These are phyloP conservation scores for Acrocyrtus sp. DNA, from an alignment of 2,888 invertebrate species.

Conservation along the genomic window DNA sequence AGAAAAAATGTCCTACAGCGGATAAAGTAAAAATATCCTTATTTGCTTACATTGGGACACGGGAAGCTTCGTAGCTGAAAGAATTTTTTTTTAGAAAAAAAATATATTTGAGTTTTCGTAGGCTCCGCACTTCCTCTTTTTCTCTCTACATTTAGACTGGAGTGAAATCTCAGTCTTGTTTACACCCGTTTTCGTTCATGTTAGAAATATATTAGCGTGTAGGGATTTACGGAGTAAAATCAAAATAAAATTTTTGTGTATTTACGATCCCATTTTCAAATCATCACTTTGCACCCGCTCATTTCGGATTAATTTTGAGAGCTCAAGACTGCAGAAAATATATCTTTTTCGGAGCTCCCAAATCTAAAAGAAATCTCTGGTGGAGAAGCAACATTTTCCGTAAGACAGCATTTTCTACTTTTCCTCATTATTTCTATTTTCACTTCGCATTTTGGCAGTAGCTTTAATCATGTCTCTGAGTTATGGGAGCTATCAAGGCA, in stretches of 20 bases:
- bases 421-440: constrained; percentile 11
- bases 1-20: too few species aligned
- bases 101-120: too few species aligned
- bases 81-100: too few species aligned
- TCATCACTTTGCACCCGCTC: constrained; percentile 40
- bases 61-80: too few species aligned
- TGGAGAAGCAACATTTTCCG: not conserved
- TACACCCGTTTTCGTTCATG: too few species aligned
- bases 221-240: constrained; percentile 45
- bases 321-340: not conserved
- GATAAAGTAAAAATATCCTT: too few species aligned
- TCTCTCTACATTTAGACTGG: too few species aligned
- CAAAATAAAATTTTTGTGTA: constrained; percentile 47
- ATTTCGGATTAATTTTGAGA: constrained; percentile 39
- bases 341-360: not conserved
- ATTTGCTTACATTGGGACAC: too few species aligned
- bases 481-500: too few species aligned
- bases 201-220: too few species aligned
- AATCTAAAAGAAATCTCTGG: not conserved
- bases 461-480: constrained; percentile 44
- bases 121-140: too few species aligned
- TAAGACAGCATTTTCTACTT: constrained; percentile 1
- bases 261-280: constrained; percentile 48
- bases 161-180: too few species aligned
- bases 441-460: constrained; percentile 15